Evolutionary conservation across 2,113 vertebrate species (phyloP).

Genomic region (Crotalus helleri): DNA sequence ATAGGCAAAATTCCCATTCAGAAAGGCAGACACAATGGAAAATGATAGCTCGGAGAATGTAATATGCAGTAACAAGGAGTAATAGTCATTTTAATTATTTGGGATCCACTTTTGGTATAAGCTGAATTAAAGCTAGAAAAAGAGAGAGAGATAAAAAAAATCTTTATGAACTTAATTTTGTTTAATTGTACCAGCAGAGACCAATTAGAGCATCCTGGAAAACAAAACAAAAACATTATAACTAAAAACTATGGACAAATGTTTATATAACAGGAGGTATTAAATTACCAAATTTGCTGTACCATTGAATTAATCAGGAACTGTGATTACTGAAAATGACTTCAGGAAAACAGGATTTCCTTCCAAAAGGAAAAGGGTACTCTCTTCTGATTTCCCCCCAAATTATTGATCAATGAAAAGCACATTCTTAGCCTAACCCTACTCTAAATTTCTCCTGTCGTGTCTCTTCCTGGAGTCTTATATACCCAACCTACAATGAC

Average conservation of each 20-base stretch:
- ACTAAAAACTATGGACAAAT: background rate
- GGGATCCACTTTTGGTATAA: background rate
- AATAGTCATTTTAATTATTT: background rate
- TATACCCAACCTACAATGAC: background rate
- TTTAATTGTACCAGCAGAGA: background rate
- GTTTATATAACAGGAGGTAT: background rate
- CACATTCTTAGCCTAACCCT: background rate
- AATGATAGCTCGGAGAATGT: background rate
- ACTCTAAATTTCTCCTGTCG: background rate
- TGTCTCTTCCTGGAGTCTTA: background rate
- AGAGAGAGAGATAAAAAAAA: background rate
- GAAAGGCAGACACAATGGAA: background rate
- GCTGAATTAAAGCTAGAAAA: background rate
- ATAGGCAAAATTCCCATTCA: background rate
- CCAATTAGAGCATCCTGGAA: background rate
- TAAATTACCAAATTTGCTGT: background rate
- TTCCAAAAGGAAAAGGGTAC: background rate
- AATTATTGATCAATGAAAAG: background rate
- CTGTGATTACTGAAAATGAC: background rate
- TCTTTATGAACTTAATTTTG: background rate
- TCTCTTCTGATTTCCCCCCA: background rate
- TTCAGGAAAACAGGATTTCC: background rate
- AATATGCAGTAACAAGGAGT: background rate
- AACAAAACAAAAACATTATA: background rate
- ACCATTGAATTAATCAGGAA: background rate